Conservation (phyloP, 2,113 vertebrate genomes). For the Lepidiolamprologus cunningtoni region DNA sequence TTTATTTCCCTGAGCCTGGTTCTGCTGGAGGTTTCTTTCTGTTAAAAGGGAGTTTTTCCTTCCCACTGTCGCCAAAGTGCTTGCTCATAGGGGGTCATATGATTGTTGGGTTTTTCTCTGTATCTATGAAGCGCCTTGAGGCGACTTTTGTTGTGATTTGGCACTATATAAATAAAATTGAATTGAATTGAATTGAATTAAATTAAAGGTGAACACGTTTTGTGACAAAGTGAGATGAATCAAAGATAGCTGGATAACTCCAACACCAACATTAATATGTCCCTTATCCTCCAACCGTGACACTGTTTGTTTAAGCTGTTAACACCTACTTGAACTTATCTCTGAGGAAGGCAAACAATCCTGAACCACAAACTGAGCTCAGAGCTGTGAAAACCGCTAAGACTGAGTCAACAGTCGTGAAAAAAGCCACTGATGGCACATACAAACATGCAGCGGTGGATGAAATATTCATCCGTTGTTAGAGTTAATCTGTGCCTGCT, state of each 20-base stretch:
- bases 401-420: not conserved
- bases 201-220: not conserved
- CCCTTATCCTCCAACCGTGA: not conserved
- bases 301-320: not conserved
- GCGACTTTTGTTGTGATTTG: no score
- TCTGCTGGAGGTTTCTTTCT: no score
- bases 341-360: not conserved
- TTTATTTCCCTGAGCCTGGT: no score
- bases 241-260: not conserved
- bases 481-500: not conserved
- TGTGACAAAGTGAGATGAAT: not conserved
- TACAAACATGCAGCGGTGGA: not conserved
- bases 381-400: not conserved
- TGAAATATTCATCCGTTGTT: not conserved
- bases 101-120: no score
- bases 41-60: no score
- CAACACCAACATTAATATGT: not conserved
- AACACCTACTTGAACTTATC: not conserved
- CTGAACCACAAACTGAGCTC: not conserved
- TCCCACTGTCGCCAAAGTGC: no score
- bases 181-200: no score
- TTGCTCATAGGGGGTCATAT: no score
- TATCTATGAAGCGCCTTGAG: no score
- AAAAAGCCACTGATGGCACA: not conserved
- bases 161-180: no score